Evolutionary conservation across 2,113 vertebrate species (phyloP).

Genomic region (Eira barbara): DNA sequence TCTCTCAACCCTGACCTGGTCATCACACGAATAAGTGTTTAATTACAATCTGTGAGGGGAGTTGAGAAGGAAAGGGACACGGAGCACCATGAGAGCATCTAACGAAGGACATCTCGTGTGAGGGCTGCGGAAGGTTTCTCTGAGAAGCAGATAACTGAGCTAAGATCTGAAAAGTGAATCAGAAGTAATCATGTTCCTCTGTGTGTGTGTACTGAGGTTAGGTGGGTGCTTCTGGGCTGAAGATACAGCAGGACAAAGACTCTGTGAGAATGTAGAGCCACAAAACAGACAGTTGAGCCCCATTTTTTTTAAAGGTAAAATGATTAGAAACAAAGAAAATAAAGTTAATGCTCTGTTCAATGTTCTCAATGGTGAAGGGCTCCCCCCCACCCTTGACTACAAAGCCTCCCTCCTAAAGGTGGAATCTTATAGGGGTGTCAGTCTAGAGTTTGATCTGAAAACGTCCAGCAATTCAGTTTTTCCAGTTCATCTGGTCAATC

Average conservation of each 20-base stretch:
- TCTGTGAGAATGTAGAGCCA: neutral
- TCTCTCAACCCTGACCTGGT: neutral
- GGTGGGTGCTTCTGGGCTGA: neutral
- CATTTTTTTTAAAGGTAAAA: neutral
- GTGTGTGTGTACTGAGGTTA: neutral
- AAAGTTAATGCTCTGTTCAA: neutral
- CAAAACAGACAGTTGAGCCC: neutral
- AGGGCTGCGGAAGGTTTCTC: neutral
- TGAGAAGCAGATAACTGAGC: neutral
- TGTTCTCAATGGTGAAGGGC: neutral
- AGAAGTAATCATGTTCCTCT: neutral
- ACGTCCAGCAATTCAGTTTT: neutral
- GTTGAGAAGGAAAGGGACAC: neutral
- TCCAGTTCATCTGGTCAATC: neutral
- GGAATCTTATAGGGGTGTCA: neutral
- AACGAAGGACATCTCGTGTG: neutral
- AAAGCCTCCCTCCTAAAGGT: no score
- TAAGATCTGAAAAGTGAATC: neutral
- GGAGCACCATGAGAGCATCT: rapidly evolving
- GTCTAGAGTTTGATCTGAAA: neutral
- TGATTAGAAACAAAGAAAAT: neutral
- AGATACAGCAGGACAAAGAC: neutral
- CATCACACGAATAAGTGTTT: neutral
- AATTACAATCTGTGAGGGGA: neutral
- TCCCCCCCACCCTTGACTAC: neutral